Base-by-base conservation (phyloP, 2,888 invertebrate species). In the Euplexia lucipara region DNA sequence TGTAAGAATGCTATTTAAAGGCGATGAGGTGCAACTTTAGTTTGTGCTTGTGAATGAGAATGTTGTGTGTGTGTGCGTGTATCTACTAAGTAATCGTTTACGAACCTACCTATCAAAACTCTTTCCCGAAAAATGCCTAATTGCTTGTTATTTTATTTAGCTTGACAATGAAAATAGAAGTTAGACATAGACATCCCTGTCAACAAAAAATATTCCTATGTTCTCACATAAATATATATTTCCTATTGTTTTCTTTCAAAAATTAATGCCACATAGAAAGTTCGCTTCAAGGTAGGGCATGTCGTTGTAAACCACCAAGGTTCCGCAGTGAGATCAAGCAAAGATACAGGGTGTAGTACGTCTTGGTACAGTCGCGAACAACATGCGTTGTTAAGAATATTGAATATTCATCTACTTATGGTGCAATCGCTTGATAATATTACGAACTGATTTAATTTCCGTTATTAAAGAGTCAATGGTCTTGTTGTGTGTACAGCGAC, bases 281-380 rank as follows among this genome's bases (percentile, higher is more conserved):
- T 39, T 35, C 62, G n/a, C 42, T 76, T 65, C 77, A 82, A 79
- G 73, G 73, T 44, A 63, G 18, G 20, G n/a, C 12, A 52, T 52
- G 45, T 26, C 34, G 48, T 67, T 47, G 26, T 44, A 54, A 59
- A 41, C 68, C 26, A 34, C 45, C 80, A 79, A 82, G 79, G 82
- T 68, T 67, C 35, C 37, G 32, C 39, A 45, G 42, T 44, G 58
- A 65, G 74, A 74, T 67, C 59, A 60, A 53, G 60, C 56, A 37
- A n/a, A 32, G 78, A 74, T 74, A 73, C 9, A 67, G 60, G 44
- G 59, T 70, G 71, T 14, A 73, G 59, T 49, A 78, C 78, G 59
- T 67, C 68, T 67, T 73, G 74, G 68, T 73, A 67, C 56, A 56
- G 47, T 32, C 34, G 42, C 62, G 30, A 48, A 32, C 35, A 41